Base-by-base conservation (phyloP, 2,113 vertebrate genomes). In the Oophaga pumilio region DNA sequence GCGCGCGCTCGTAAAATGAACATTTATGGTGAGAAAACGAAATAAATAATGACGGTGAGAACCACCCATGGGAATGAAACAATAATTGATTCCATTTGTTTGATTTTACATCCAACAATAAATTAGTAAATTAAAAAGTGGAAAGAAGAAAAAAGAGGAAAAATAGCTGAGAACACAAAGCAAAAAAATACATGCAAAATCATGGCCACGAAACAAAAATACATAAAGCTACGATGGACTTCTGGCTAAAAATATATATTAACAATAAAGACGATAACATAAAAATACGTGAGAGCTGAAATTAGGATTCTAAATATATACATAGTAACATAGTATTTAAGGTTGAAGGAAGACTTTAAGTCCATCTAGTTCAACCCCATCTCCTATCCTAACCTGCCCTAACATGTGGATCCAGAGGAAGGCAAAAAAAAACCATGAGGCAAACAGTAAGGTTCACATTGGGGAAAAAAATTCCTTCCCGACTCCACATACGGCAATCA, bases 21-120 rank as follows among this genome's bases (percentile, higher is more conserved):
- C 26, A 66, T 79, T 60, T 79, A 79, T 79, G 26, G 77, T 57
- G 24, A 81, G 78, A 62, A 81, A 64, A 81, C 64, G 59, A 64
- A 80, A 60, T 28, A 60, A 60, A 60, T 80, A 60, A 60, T 60
- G 78, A 80, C 56, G n/a, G 78, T 8, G 26, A 80, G 59, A 64
- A 14, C 49, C 24, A 49, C 57, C 49, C 18, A 81, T 60, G 57
- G 26, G 79, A 43, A 57, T 20, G 33, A 6, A 4, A 43, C 3
- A 9, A 22, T 60, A 62, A 81, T 60, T n/a, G 57, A 18, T 49
- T 81, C 28, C 79, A 64, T 64, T 59, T 64, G 14, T 81, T 81
- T n/a, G 28, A 9, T 79, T 78, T 59, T 28, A 59, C n/a, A 26
- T 79, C 52, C 76, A 79, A 28, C 52, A 28, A 79, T 57, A 79